Evolutionary conservation across 1,140 invertebrate species (phyloP).

Genomic region (Diorhabda carinulata): DNA sequence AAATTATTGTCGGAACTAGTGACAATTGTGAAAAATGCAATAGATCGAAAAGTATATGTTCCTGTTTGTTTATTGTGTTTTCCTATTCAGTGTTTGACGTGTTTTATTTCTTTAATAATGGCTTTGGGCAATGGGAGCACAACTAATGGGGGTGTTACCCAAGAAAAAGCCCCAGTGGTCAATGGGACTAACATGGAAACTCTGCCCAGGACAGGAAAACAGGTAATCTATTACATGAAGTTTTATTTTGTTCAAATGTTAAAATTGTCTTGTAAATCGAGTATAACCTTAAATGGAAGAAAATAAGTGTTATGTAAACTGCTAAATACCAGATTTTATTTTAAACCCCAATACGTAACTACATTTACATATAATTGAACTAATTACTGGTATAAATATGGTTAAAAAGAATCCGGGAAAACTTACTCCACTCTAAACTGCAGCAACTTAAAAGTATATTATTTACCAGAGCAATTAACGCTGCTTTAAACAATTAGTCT

Average conservation of each 20-base stretch:
- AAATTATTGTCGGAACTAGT: constrained; percentile 14
- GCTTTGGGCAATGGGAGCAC: constrained; percentile 49
- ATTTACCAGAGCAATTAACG: too few relatives aligned
- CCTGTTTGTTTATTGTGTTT: constrained; percentile 20
- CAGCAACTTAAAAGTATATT: too few relatives aligned
- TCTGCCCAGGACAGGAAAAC: constrained; percentile 54
- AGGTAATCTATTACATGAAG: constrained; percentile 44
- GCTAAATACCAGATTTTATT: constrained; percentile 4
- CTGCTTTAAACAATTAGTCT: too few relatives aligned
- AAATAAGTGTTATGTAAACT: constrained; percentile 16
- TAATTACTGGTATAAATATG: too few relatives aligned
- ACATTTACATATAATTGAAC: too few relatives aligned
- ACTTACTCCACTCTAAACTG: too few relatives aligned
- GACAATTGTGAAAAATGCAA: constrained; percentile 15
- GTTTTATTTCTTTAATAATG: constrained; percentile 33
- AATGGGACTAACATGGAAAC: constrained; percentile 60
- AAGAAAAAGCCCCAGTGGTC: constrained; percentile 58
- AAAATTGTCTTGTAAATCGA: neutral
- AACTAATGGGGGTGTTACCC: constrained; percentile 51
- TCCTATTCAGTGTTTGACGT: constrained; percentile 20
- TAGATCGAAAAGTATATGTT: constrained; percentile 5
- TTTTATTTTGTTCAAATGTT: neutral
- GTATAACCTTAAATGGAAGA: constrained; percentile 20
- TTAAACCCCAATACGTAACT: too few relatives aligned
- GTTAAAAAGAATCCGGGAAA: too few relatives aligned